Conservation (phyloP, 2,888 invertebrate genomes). For the Elgonia sp. region DNA sequence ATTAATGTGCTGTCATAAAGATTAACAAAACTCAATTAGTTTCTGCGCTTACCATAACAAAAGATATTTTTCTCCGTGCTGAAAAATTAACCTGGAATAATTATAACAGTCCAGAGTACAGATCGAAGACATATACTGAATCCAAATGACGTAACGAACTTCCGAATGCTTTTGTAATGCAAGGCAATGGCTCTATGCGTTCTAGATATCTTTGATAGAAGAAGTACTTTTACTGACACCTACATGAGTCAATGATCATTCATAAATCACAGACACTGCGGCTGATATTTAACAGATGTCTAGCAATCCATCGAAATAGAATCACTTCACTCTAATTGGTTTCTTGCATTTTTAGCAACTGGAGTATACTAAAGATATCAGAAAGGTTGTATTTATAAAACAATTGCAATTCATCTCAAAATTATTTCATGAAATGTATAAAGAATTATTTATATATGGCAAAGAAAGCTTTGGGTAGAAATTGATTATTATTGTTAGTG, state of each 20-base stretch:
- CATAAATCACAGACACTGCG: conserved; percentile 60
- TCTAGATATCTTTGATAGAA: conserved; percentile 53
- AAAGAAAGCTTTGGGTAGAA: too few species aligned
- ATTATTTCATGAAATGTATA: too few species aligned
- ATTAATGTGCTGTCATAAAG: too few species aligned
- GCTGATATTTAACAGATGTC: conserved; percentile 38
- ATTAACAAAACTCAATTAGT: not conserved
- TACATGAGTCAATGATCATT: conserved; percentile 61
- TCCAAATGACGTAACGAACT: conserved; percentile 62
- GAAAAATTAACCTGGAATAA: conserved; percentile 33
- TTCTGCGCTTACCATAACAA: not conserved
- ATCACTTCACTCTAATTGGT: conserved; percentile 44
- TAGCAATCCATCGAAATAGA: conserved; percentile 44
- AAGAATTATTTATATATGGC: too few species aligned
- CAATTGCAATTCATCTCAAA: too few species aligned
- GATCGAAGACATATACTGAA: conserved; percentile 27
- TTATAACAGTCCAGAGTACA: not conserved
- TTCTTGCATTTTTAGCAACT: not conserved
- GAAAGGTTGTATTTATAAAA: too few species aligned
- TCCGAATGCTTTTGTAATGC: conserved; percentile 70
- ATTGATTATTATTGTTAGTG: too few species aligned
- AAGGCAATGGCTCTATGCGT: conserved; percentile 54
- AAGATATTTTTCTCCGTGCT: conserved; percentile 5
- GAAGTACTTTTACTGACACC: conserved; percentile 72
- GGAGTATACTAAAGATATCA: too few species aligned